Conservation (phyloP, 2,113 vertebrate species). For the Rallus limicola region DNA sequence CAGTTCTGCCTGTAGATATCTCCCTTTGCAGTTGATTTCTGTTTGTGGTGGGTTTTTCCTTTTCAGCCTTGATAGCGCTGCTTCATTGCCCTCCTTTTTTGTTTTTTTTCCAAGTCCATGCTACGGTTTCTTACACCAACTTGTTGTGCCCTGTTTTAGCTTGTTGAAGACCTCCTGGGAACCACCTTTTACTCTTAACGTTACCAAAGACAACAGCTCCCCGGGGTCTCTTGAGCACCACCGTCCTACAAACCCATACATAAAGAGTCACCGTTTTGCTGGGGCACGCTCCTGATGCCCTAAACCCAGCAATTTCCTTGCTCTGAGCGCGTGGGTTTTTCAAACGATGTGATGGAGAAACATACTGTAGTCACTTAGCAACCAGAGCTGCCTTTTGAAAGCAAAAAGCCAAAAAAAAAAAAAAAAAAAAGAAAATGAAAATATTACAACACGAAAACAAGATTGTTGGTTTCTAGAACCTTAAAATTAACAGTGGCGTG, state of each 20-base stretch:
- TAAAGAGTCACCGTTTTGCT: background rate
- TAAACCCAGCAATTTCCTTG: constrained; percentile 31
- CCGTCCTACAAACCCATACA: background rate
- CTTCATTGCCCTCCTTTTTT: background rate
- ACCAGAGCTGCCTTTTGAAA: constrained; percentile 34
- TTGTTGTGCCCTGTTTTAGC: background rate
- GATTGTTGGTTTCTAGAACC: background rate
- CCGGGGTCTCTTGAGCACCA: background rate
- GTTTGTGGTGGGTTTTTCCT: background rate
- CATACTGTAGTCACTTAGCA: constrained; percentile 59
- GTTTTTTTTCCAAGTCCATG: background rate
- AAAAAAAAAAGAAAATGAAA: too few relatives aligned
- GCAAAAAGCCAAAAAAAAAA: too few relatives aligned
- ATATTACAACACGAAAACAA: too few relatives aligned
- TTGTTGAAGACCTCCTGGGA: background rate
- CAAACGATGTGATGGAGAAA: background rate
- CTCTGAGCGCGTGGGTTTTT: background rate
- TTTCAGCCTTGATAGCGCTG: background rate
- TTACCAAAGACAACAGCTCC: background rate
- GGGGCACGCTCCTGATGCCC: background rate
- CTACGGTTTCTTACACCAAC: background rate
- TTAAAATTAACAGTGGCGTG: background rate
- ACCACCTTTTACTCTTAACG: background rate
- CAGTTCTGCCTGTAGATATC: background rate
- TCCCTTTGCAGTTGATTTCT: background rate